Evolutionary conservation across 2,888 invertebrate genomes (phyloP).

Genomic region (Sepioteuthis lessoniana): DNA sequence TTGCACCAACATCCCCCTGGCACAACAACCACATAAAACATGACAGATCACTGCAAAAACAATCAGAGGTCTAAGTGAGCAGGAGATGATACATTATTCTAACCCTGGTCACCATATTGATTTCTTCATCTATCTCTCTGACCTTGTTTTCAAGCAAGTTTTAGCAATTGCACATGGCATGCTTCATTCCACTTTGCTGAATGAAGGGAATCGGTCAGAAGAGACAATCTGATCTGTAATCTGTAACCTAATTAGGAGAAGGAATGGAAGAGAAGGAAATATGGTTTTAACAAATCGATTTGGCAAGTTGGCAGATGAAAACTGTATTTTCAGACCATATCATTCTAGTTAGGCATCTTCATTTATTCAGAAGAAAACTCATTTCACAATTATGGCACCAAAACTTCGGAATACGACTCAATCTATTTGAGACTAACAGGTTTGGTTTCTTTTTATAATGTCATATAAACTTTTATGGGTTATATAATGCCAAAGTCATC

Average conservation of each 20-base stretch:
- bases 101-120: background rate
- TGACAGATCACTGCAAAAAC: background rate
- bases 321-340: background rate
- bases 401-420: too few relatives aligned
- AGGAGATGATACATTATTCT: background rate
- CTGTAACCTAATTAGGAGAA: background rate
- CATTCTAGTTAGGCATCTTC: background rate
- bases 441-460: too few relatives aligned
- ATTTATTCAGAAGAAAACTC: background rate
- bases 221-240: background rate
- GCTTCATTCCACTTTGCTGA: background rate
- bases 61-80: background rate
- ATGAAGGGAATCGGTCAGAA: background rate
- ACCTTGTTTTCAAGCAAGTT: background rate
- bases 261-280: background rate
- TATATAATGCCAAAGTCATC: too few relatives aligned
- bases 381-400: background rate
- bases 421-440: too few relatives aligned
- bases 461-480: too few relatives aligned
- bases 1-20: background rate
- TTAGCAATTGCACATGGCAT: background rate
- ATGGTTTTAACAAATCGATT: background rate
- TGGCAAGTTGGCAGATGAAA: background rate
- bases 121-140: background rate
- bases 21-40: background rate